Percentiles rank a stretch among this genome's conserved stretches.
phyloP scores from a whole-genome alignment of 1,140 invertebrate genomes.

The Trachymyrmex septentrionalis region DNA sequence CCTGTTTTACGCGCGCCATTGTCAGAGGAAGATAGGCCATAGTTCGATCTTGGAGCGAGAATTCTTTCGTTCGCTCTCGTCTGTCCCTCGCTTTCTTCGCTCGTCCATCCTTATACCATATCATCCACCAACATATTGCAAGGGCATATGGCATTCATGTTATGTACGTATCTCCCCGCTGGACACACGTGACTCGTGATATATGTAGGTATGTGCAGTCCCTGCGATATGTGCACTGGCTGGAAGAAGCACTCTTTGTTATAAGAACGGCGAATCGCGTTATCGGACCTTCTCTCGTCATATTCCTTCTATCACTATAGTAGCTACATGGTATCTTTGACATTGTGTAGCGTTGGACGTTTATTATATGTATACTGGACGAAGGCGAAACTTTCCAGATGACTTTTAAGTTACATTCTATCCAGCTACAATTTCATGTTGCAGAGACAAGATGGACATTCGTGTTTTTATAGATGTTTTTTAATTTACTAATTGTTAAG shows the following conservation, averaged over 20 bases:
- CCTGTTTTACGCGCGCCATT: slow-evolving; percentile 76
- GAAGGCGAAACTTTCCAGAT: neutral
- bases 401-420: slow-evolving; percentile 29
- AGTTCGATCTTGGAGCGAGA: slow-evolving; percentile 17
- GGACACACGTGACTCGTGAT: slow-evolving; percentile 45
- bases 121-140: slow-evolving; percentile 47
- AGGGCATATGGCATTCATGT: slow-evolving; percentile 27
- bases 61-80: neutral
- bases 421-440: neutral
- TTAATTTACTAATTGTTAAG: neutral
- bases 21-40: slow-evolving; percentile 53
- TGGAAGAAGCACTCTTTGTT: slow-evolving; percentile 57
- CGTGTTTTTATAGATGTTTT: neutral
- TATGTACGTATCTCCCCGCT: slow-evolving; percentile 25
- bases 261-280: slow-evolving; percentile 45
- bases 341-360: slow-evolving; percentile 14
- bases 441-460: neutral
- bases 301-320: slow-evolving; percentile 30
- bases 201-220: slow-evolving; percentile 21
- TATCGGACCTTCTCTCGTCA: slow-evolving; percentile 56
- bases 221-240: slow-evolving; percentile 25
- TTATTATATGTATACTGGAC: slow-evolving; percentile 60
- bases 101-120: slow-evolving; percentile 22
- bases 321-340: slow-evolving; percentile 57
- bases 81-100: slow-evolving; percentile 3